Conservation (phyloP, 2,797 vertebrate species). For the Lepilemur ruficaudatus region DNA sequence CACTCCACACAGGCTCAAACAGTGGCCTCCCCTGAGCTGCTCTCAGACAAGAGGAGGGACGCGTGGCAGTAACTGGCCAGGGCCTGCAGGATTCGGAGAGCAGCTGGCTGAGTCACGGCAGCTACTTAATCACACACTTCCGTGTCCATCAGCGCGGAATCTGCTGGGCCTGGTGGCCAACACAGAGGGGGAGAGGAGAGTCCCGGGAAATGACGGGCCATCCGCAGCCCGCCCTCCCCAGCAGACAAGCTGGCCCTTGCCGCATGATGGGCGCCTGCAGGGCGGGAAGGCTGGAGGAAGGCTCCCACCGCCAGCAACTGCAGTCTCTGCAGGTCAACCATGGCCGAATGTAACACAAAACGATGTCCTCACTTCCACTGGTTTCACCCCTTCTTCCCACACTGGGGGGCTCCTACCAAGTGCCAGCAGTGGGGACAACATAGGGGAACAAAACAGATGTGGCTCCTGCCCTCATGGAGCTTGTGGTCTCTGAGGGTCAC, state of each 20-base stretch:
- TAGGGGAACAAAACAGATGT: not conserved
- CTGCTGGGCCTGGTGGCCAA: not conserved
- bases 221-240: not conserved
- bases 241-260: fast-evolving
- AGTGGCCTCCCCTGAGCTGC: not conserved
- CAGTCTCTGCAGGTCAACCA: not conserved
- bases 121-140: fast-evolving
- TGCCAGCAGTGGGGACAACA: not conserved
- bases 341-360: fast-evolving
- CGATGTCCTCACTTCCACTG: fast-evolving
- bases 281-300: not conserved
- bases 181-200: fast-evolving
- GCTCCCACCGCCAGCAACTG: not conserved
- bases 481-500: not conserved
- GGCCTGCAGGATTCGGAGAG: not conserved
- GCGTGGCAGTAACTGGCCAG: not conserved
- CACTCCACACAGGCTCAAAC: fast-evolving
- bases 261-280: fast-evolving
- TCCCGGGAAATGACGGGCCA: not conserved
- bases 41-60: not conserved
- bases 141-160: fast-evolving
- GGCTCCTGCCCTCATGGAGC: not conserved
- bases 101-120: not conserved
- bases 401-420: not conserved
- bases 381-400: not conserved